Conservation (phyloP, 2,797 vertebrate species). For the Notoglanidium macrostoma region DNA sequence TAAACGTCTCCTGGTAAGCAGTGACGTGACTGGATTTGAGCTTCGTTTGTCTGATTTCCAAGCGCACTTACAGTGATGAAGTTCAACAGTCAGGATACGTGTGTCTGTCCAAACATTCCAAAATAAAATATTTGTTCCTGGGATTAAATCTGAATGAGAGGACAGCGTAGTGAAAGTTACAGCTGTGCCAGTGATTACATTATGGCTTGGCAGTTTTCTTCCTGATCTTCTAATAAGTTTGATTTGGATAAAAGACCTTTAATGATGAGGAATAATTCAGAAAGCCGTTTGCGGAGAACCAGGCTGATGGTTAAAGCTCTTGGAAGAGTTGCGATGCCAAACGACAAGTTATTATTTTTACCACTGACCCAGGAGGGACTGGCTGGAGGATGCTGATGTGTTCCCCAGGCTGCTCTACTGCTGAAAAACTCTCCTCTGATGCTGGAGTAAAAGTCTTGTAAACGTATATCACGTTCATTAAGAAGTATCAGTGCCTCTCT, state of each 20-base stretch:
- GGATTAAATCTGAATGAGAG: slow-evolving; percentile 15
- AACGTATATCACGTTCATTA: slow-evolving; percentile 44
- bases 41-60: background rate
- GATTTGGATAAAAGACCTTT: background rate
- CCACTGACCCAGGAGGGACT: slow-evolving; percentile 44
- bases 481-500: slow-evolving; percentile 20
- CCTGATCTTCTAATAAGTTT: slow-evolving; percentile 8
- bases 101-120: slow-evolving; percentile 28
- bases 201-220: background rate
- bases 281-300: slow-evolving; percentile 17
- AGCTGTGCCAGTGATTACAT: background rate
- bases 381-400: slow-evolving; percentile 48
- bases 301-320: slow-evolving; percentile 36
- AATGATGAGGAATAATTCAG: slow-evolving; percentile 30
- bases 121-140: slow-evolving; percentile 17
- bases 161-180: background rate
- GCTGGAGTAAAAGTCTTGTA: slow-evolving; percentile 36
- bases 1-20: background rate
- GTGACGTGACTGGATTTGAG: background rate
- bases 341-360: slow-evolving; percentile 51
- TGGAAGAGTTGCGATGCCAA: slow-evolving; percentile 36
- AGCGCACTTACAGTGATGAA: background rate
- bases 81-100: background rate
- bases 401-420: slow-evolving; percentile 46
- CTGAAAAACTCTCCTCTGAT: slow-evolving; percentile 31